These are phyloP conservation scores for Spondyliosoma cantharus DNA, from an alignment of 2,797 vertebrate species.

Conservation along the genomic window DNA sequence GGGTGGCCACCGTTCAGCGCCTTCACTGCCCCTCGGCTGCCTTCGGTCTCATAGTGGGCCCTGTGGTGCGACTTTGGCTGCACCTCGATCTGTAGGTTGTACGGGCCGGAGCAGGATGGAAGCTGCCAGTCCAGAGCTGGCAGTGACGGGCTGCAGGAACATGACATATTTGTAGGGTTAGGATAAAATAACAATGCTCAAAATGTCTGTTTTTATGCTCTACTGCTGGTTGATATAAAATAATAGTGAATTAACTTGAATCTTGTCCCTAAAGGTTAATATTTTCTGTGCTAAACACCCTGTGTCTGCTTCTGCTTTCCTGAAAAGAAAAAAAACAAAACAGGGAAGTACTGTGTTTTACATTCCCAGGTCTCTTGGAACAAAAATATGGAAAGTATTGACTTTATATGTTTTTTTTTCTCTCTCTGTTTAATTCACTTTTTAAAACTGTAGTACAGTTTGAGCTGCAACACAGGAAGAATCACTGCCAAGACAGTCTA, in stretches of 20 bases:
- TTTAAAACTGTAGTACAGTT: slow-evolving; percentile 17
- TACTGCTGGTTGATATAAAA: background rate
- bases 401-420: background rate
- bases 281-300: background rate
- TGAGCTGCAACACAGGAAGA: slow-evolving; percentile 21
- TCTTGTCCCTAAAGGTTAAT: background rate
- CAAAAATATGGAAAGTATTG: slow-evolving; percentile 23
- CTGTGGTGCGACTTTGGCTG: slow-evolving; percentile 99
- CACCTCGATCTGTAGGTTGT: slow-evolving; percentile 95
- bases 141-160: slow-evolving; percentile 88
- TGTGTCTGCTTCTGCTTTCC: slow-evolving; percentile 11
- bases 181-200: slow-evolving; percentile 11
- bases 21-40: slow-evolving; percentile 97
- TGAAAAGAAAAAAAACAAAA: slow-evolving; percentile 10
- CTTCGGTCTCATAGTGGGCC: slow-evolving; percentile 98
- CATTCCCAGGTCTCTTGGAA: slow-evolving; percentile 30
- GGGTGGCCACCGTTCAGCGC: slow-evolving; percentile 95
- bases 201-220: background rate
- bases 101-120: slow-evolving; percentile 95
- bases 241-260: slow-evolving; percentile 2
- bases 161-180: slow-evolving; percentile 34
- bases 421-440: slow-evolving; percentile 1
- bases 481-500: slow-evolving; percentile 31
- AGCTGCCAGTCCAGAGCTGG: slow-evolving; percentile 99
- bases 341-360: background rate